Conservation (phyloP, 2,888 invertebrate species). For the Ormyrus pomaceus region DNA sequence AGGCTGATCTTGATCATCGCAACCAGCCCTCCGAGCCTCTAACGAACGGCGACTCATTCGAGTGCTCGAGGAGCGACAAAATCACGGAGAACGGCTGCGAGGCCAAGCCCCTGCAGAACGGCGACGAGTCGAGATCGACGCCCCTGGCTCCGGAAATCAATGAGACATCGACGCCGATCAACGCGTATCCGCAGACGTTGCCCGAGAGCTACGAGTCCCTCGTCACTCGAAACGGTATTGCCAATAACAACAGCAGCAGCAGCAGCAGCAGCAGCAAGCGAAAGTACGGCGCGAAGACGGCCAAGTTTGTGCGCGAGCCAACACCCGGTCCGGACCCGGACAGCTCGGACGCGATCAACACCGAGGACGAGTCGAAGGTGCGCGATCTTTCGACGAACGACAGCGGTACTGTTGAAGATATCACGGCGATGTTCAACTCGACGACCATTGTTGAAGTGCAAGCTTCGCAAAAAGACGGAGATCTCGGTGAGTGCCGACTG, state of each 20-base stretch:
- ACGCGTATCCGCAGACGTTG: neutral
- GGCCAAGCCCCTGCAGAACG: neutral
- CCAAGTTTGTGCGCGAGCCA: conserved; percentile 68
- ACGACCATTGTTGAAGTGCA: conserved; percentile 41
- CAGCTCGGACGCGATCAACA: neutral
- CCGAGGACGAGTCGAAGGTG: too few relatives aligned
- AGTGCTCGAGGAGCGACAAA: neutral
- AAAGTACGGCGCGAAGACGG: conserved; percentile 65
- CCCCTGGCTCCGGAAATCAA: neutral
- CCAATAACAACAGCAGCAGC: neutral
- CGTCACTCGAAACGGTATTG: neutral
- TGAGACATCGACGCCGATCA: neutral
- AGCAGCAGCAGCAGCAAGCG: conserved; percentile 44
- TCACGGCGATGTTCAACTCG: conserved; percentile 30
- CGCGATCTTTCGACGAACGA: neutral
- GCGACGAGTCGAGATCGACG: neutral
- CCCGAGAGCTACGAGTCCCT: conserved; percentile 2
- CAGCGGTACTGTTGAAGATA: conserved; percentile 29
- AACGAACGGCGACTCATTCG: conserved; percentile 30
- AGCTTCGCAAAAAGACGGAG: conserved; percentile 33
- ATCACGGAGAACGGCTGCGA: neutral
- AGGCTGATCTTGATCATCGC: too few relatives aligned
- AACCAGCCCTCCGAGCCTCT: neutral
- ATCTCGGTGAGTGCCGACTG: conserved; percentile 39
- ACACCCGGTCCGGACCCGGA: conserved; percentile 69